phyloP scores from a whole-genome alignment of 2,113 vertebrate species.

The Aptenodytes forsteri region DNA sequence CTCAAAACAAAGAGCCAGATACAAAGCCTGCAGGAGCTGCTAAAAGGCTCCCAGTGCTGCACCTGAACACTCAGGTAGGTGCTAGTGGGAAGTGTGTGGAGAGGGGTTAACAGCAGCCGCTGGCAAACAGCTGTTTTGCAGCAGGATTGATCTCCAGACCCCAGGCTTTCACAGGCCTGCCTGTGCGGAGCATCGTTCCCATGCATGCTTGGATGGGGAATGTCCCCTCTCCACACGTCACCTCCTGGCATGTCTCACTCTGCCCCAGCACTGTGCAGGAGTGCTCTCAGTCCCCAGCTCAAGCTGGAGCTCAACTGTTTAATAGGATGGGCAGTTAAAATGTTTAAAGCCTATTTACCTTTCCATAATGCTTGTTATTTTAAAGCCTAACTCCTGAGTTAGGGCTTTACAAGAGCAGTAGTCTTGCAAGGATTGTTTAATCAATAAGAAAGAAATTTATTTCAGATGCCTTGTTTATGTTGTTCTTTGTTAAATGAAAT shows the following conservation, averaged over 20 bases:
- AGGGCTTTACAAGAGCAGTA: neutral
- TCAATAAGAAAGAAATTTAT: neutral
- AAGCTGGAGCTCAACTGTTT: neutral
- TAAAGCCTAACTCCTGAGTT: neutral
- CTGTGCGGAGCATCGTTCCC: fast-evolving
- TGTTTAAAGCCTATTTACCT: neutral
- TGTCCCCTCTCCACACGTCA: fast-evolving
- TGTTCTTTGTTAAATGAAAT: neutral
- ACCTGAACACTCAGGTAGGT: too few species aligned
- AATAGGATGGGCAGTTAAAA: neutral
- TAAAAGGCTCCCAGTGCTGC: neutral
- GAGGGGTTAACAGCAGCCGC: too few species aligned
- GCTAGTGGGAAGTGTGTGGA: neutral
- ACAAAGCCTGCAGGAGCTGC: neutral
- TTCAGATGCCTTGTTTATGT: neutral
- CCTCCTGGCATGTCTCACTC: neutral
- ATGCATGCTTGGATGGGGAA: fast-evolving
- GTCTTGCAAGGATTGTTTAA: neutral
- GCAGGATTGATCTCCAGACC: neutral
- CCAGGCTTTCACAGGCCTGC: too few species aligned
- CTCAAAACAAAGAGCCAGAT: neutral
- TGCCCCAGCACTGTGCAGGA: fast-evolving
- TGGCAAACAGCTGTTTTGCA: neutral
- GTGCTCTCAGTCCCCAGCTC: neutral
- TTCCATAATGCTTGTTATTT: neutral